Evolutionary conservation across 2,888 invertebrate species (phyloP).

Genomic region (Cephus pygmeus): DNA sequence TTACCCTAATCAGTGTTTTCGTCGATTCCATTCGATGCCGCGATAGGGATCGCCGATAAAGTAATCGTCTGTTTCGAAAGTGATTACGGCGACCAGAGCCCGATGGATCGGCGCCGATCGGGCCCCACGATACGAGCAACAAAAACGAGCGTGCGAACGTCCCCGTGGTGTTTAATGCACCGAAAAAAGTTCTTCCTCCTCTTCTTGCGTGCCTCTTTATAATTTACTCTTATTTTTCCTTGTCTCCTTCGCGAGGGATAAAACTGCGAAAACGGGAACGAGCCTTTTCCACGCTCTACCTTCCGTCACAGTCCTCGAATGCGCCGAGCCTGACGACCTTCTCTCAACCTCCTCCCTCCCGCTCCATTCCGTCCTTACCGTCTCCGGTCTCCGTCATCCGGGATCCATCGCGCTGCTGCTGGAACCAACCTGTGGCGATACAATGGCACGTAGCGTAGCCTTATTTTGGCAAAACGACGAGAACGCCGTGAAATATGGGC

Average conservation of each 20-base stretch:
- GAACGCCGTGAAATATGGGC: neutral
- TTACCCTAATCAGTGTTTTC: conserved; percentile 3
- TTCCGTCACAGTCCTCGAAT: neutral
- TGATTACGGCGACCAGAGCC: neutral
- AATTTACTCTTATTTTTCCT: neutral
- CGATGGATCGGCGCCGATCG: neutral
- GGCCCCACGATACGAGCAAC: neutral
- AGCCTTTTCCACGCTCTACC: neutral
- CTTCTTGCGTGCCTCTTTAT: neutral
- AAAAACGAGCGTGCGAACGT: neutral
- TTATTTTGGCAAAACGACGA: neutral
- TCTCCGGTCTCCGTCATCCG: neutral
- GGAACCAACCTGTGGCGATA: neutral
- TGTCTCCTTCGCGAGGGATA: neutral
- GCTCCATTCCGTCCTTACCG: neutral
- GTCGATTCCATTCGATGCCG: neutral
- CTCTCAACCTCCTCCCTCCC: neutral
- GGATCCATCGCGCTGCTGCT: neutral
- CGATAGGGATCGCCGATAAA: neutral
- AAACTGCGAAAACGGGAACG: neutral
- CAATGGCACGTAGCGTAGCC: neutral
- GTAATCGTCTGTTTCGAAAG: neutral
- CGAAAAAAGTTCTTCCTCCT: neutral
- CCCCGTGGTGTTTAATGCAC: neutral
- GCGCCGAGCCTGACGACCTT: neutral